Conservation (phyloP, 2,888 invertebrate species). For the Steinernema carpocapsae region DNA sequence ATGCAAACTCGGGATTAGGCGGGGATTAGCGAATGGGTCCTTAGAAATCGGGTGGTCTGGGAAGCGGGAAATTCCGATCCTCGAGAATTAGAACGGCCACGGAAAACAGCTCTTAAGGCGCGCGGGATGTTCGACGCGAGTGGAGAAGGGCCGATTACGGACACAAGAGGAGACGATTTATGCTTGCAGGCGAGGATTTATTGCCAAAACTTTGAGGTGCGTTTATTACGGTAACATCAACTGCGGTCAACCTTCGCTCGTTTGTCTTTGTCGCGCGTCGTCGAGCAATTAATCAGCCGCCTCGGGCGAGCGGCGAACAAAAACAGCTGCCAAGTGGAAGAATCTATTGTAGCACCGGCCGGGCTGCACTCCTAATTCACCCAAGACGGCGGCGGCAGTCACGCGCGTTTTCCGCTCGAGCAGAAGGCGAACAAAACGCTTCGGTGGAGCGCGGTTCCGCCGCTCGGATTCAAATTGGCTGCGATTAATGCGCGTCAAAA, state of each 20-base stretch:
- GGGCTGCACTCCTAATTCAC: neutral
- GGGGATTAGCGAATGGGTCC: constrained; percentile 1
- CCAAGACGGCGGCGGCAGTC: neutral
- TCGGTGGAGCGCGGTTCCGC: constrained; percentile 24
- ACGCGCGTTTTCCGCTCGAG: constrained; percentile 24
- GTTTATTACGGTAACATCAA: constrained; percentile 18
- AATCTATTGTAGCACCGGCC: neutral
- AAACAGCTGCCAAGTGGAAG: constrained; percentile 21
- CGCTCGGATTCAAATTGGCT: constrained; percentile 21
- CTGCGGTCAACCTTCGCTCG: constrained; percentile 14
- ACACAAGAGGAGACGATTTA: neutral
- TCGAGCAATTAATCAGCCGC: constrained; percentile 32
- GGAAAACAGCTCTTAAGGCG: neutral
- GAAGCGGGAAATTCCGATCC: constrained; percentile 1
- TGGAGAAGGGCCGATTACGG: neutral
- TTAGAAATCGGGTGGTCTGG: neutral
- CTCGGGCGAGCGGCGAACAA: constrained; percentile 21
- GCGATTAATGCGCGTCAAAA: constrained; percentile 21
- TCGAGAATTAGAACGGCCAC: constrained; percentile 4
- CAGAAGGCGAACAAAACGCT: constrained; percentile 32
- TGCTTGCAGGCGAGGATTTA: neutral
- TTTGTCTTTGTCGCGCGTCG: constrained; percentile 33
- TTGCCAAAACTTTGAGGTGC: constrained; percentile 31
- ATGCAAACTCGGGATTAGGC: constrained; percentile 26
- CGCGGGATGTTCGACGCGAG: too few species aligned